Base-by-base conservation (phyloP, 2,888 invertebrate species). In the Tachina lurida region DNA sequence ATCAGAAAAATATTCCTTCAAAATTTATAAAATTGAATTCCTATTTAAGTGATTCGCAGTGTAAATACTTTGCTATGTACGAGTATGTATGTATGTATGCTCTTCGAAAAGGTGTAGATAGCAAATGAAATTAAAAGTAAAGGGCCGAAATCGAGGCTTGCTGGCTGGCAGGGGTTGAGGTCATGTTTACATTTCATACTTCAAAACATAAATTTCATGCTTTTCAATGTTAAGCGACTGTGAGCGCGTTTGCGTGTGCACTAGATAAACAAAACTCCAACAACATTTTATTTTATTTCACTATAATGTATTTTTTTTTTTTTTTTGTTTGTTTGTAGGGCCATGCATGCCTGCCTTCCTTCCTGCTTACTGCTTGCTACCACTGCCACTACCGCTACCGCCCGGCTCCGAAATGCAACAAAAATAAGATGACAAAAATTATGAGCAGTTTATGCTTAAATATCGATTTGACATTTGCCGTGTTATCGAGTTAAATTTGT, bases 131-230 rank as follows among this genome's bases (percentile, higher is more conserved):
- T 47, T 47, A 78, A 77, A 74, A 73, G 39, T 73, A 60, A 73
- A 58, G 73, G 73, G 83, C 78, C 77, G 77, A 3, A 39, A 47
- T 83, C 65, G 65, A 12, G 56, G 52, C 45, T 62, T 56, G 45
- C n/a, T 60, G 58, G 62, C 70, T 60, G 54, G 63, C 70, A 10
- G 83, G 79, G 86, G 86, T 86, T 83, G 86, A 86, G 86, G 86
- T 86, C 83, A 83, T 83, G 86, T 86, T 86, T 86, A 83, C 71
- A 45, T 80, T 74, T 71, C 67, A 60, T 65, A 47, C 22, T 43
- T 41, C n/a, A 41, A 73, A 41, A 19, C 49, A 62, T 65, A 8
- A 52, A 60, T 62, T 77, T 52, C 63, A 74, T 85, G 60, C 43
- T 77, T 85, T 54, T 68, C 68, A 60, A 39, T 80, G 71, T 68